Conservation (phyloP, 2,797 vertebrate genomes). For the Eleutherodactylus coqui region DNA sequence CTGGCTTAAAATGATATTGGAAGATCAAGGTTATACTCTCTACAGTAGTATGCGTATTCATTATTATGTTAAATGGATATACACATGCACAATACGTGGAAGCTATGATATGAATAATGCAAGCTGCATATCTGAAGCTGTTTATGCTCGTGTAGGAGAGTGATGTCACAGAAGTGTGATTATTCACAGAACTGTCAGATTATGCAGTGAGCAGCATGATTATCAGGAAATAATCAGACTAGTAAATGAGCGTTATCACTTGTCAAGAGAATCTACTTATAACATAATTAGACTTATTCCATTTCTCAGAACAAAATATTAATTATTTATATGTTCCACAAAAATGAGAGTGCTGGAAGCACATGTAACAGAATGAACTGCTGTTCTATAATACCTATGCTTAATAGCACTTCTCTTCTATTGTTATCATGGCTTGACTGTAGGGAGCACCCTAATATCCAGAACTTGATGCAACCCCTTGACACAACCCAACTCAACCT, state of each 20-base stretch:
- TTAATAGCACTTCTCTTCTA: neutral
- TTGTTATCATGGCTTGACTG: neutral
- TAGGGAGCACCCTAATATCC: neutral
- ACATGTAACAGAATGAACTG: neutral
- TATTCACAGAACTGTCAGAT: slow-evolving; percentile 60
- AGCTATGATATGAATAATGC: slow-evolving; percentile 32
- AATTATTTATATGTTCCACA: slow-evolving; percentile 52
- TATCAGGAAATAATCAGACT: slow-evolving; percentile 61
- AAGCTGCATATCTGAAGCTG: slow-evolving; percentile 33
- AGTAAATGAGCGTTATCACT: slow-evolving; percentile 58
- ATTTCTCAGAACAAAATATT: slow-evolving; percentile 44
- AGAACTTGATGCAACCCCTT: neutral
- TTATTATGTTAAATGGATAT: neutral
- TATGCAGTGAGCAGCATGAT: slow-evolving; percentile 59
- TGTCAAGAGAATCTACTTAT: slow-evolving; percentile 60
- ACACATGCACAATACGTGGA: neutral
- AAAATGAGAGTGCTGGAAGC: slow-evolving; percentile 13
- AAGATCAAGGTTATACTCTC: neutral
- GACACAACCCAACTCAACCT: no score
- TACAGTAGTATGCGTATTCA: slow-evolving; percentile 6
- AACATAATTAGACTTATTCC: slow-evolving; percentile 59
- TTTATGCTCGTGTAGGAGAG: slow-evolving; percentile 22
- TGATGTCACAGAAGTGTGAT: slow-evolving; percentile 57
- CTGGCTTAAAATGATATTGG: neutral
- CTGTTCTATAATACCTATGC: neutral